Evolutionary conservation across 2,113 vertebrate species (phyloP), one percentile per base, ranked within the genome.

Genomic region (human): DNA sequence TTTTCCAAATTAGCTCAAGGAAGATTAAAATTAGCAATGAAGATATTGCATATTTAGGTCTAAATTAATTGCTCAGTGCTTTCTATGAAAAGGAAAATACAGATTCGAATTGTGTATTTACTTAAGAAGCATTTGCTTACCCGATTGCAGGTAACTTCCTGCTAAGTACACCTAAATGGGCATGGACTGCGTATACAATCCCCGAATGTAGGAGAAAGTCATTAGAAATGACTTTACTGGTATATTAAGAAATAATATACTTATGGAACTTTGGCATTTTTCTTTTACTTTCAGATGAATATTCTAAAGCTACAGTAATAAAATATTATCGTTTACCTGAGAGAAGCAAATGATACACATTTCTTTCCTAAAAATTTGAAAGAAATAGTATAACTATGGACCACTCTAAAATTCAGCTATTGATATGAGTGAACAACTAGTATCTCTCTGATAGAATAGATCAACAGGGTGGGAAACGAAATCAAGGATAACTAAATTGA

Each of bases 21-120:
- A 64, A 70, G 20, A 97, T 97, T 97, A 75, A 97, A 97, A 93
- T 93, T 14, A 83, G 73, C 38, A 89, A 93, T 82, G 40, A 84
- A 96, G 82, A 88, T 86, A 72, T 64, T 87, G 57, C 35, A 93
- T 66, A 90, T 82, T 96, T 90, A 96, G 90, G 16, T 68, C 43
- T 57, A 78, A 96, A 81, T 92, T 89, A 96, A 93, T 52, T 91
- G 20, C 45, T 70, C 8, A 17, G 7, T 61, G 8, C 6, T 93
- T 20, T 84, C 81, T 32, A 64, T 50, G n/a, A 27, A 66, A 80
- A 94, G 9, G 14, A 55, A 68, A 91, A 38, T 61, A 40, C 5
- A 94, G 7, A 27, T 72, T 70, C 8, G 25, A 83, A 76, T 43
- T 92, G 35, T 84, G 20, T 22, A 78, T 95, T 40, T 64, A 23